phyloP scores from a whole-genome alignment of 2,113 vertebrate genomes.

The Thermophis baileyi region DNA sequence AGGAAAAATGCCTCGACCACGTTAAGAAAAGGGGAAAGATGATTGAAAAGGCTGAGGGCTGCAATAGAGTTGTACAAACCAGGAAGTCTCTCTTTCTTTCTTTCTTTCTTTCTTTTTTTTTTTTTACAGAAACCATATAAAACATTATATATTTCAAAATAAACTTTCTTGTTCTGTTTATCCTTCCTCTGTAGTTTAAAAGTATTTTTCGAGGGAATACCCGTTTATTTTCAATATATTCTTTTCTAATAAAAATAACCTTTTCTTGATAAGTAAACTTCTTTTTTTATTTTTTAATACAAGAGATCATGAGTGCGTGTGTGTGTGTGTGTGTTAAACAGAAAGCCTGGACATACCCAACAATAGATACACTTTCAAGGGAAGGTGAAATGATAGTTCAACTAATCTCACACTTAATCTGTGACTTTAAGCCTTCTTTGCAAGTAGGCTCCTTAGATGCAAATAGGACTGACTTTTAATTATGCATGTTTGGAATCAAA shows the following conservation, averaged over 20 bases:
- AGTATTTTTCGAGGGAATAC: slow-evolving; percentile 61
- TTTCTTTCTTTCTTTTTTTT: not conserved
- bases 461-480: slow-evolving; percentile 30
- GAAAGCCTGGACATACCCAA: slow-evolving; percentile 69
- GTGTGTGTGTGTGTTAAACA: slow-evolving; percentile 66
- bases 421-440: slow-evolving; percentile 39
- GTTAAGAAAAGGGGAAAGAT: slow-evolving; percentile 46
- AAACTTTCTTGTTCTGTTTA: slow-evolving; percentile 53
- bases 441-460: slow-evolving; percentile 7
- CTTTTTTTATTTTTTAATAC: slow-evolving; percentile 68
- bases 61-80: slow-evolving; percentile 64
- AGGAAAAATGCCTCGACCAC: slow-evolving; percentile 35
- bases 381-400: slow-evolving; percentile 49
- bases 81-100: slow-evolving; percentile 25
- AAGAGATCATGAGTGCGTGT: slow-evolving; percentile 49
- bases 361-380: slow-evolving; percentile 49
- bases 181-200: slow-evolving; percentile 54
- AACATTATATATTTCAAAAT: slow-evolving; percentile 72
- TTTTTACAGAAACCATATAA: slow-evolving; percentile 73
- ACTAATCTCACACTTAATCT: slow-evolving; percentile 41
- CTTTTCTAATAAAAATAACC: slow-evolving; percentile 75
- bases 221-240: slow-evolving; percentile 59
- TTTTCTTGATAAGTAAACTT: slow-evolving; percentile 76
- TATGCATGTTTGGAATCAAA: slow-evolving; percentile 31
- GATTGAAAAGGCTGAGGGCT: slow-evolving; percentile 55